Evolutionary conservation across 2,888 invertebrate species (phyloP).

Genomic region (Thecocarcelia acutangulata): DNA sequence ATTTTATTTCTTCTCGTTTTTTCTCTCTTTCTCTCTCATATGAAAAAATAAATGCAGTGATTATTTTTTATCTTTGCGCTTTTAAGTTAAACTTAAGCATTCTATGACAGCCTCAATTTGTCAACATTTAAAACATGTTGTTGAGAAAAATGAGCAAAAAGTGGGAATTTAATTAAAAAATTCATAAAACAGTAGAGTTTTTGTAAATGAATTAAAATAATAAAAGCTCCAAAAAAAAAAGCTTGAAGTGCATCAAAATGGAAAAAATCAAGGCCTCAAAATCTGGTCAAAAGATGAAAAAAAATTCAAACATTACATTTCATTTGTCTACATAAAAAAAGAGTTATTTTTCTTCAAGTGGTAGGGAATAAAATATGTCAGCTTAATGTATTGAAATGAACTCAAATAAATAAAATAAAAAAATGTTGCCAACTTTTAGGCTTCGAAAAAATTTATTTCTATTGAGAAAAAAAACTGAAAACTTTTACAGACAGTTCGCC

Average conservation of each 20-base stretch:
- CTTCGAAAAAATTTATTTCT: too few relatives aligned
- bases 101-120: conserved; percentile 49
- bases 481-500: too few relatives aligned
- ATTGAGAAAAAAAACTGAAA: too few relatives aligned
- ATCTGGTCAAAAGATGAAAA: too few relatives aligned
- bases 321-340: too few relatives aligned
- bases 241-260: not conserved
- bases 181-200: not conserved
- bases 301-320: too few relatives aligned
- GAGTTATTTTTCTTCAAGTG: too few relatives aligned
- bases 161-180: conserved; percentile 30
- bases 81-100: conserved; percentile 31
- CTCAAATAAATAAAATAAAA: too few relatives aligned
- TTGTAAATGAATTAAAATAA: not conserved
- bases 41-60: conserved; percentile 23
- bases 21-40: not conserved
- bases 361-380: too few relatives aligned
- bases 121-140: conserved; percentile 47
- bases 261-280: too few relatives aligned
- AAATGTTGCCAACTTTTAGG: too few relatives aligned
- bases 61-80: conserved; percentile 20
- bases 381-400: too few relatives aligned
- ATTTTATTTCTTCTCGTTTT: not conserved
- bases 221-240: not conserved
- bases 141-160: conserved; percentile 34